Base-by-base conservation (phyloP, 2,113 vertebrate species). In the Archilochus colubris region DNA sequence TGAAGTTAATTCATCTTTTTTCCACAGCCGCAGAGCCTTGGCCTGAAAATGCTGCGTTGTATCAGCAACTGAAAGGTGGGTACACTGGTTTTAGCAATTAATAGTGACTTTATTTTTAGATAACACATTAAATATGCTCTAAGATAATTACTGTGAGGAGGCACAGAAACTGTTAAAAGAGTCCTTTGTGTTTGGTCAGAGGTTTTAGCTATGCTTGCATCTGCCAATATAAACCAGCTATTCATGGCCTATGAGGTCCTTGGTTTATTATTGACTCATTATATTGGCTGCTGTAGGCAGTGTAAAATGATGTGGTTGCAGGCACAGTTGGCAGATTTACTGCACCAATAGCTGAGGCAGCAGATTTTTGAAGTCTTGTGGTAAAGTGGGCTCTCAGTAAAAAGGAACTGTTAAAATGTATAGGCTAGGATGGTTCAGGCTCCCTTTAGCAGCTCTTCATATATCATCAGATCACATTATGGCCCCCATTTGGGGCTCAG, bases 401-500 rank as follows among this genome's bases (percentile, higher is more conserved):
- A 98, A 98, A 98, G 98, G 97, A 97, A 98, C 97, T 98, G 97
- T 98, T 98, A 98, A 98, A 98, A 98, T 98, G 98, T 98, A 98
- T 98, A 97, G 98, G 97, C 97, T 98, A 98, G 98, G 98, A 98
- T 97, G 97, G 98, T 98, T 98, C 97, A 98, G 98, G 97, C 98
- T 98, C 97, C 98, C 98, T 98, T 98, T 98, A 98, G 98, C 98
- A 98, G 98, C 98, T 98, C 98, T 98, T 98, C 98, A 99, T 98
- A 98, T 98, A 98, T 99, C 98, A 98, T 98, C 98, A 98, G 98
- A 98, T 98, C 98, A 98, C 98, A 98, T 99, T 98, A 99, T 98
- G 97, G 98, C 98, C 98, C 98, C 98, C 98, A 98, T 98, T 99
- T 98, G 98, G 98, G 98, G 98, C 98, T 98, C 98, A 98, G 98